These are phyloP conservation scores for Unio pictorum DNA, from an alignment of 2,888 invertebrate species.

Conservation along the genomic window DNA sequence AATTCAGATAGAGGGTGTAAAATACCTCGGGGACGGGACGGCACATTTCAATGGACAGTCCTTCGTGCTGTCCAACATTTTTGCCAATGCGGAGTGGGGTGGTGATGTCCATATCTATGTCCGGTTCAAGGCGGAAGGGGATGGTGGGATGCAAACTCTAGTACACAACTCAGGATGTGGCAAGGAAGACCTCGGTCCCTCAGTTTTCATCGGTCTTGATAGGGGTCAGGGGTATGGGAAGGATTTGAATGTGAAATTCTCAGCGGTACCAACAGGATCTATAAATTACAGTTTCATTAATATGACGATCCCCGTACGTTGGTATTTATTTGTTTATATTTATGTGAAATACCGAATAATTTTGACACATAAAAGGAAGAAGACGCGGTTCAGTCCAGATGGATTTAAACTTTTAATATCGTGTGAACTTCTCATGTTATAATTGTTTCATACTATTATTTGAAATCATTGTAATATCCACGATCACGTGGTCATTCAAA, in stretches of 20 bases:
- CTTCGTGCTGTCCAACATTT: slow-evolving; percentile 30
- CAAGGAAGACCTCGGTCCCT: slow-evolving; percentile 33
- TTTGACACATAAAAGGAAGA: no score
- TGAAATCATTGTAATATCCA: no score
- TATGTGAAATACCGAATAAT: no score
- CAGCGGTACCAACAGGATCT: slow-evolving; percentile 15
- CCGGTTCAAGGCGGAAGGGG: slow-evolving; percentile 29
- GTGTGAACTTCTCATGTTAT: no score
- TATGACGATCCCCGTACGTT: slow-evolving; percentile 26
- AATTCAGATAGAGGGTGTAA: slow-evolving; percentile 26
- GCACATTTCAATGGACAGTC: slow-evolving; percentile 30
- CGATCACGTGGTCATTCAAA: no score
- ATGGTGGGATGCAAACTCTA: slow-evolving; percentile 22
- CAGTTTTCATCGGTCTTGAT: slow-evolving; percentile 33
- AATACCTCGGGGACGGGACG: slow-evolving; percentile 31
- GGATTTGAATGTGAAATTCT: slow-evolving; percentile 29
- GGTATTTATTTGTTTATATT: no score
- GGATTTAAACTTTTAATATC: no score
- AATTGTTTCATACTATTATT: no score
- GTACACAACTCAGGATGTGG: slow-evolving; percentile 40
- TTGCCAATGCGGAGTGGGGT: slow-evolving; percentile 36
- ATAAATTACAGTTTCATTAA: slow-evolving; percentile 32
- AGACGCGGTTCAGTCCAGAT: no score
- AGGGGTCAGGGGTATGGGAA: slow-evolving; percentile 9
- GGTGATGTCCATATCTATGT: slow-evolving; percentile 26